Conservation (phyloP, 2,888 invertebrate species). For the Pelosia muscerda region DNA sequence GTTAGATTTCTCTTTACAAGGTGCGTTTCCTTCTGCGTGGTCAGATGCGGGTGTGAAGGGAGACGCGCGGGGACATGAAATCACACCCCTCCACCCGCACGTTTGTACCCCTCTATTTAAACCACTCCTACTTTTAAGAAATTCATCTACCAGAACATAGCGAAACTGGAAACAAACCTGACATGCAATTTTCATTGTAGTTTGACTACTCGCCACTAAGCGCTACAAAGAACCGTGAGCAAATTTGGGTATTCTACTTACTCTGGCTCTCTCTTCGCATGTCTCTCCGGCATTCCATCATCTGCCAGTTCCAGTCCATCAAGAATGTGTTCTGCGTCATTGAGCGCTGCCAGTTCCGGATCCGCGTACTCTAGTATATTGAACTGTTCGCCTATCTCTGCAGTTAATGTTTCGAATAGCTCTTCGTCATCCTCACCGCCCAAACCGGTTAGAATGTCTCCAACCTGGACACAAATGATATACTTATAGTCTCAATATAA, state of each 20-base stretch:
- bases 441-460: conserved; percentile 93
- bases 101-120: no score
- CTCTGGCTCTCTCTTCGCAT: conserved; percentile 79
- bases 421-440: conserved; percentile 96
- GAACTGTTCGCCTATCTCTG: conserved; percentile 97
- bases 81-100: no score
- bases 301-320: conserved; percentile 94
- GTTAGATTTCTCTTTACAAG: no score
- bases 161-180: no score
- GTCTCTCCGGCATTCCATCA: conserved; percentile 90
- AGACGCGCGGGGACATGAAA: no score
- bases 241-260: conserved; percentile 55
- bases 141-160: no score
- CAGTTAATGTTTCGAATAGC: conserved; percentile 89
- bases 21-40: no score
- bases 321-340: conserved; percentile 94
- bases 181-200: no score
- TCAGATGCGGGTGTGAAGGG: no score
- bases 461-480: conserved; percentile 78
- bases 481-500: background rate
- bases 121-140: no score
- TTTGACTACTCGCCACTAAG: no score
- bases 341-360: conserved; percentile 94
- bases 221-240: no score
- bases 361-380: conserved; percentile 98